Conservation (phyloP, 1,140 invertebrate species). For the Drosophila tsacasi region DNA sequence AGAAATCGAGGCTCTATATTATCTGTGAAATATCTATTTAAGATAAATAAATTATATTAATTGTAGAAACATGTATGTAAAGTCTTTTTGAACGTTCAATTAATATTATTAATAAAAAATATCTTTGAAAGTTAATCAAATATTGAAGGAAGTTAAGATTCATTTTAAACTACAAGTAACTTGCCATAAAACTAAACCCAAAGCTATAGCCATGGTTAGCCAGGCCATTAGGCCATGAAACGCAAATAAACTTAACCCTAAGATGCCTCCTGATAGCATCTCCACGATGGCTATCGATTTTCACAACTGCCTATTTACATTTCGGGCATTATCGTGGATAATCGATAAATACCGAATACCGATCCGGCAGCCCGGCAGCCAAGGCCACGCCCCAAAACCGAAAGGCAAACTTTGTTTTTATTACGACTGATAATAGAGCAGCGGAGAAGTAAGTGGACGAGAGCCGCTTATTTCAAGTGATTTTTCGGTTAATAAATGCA, state of each 20-base stretch:
- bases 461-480: slow-evolving; percentile 74
- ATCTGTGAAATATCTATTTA: background rate
- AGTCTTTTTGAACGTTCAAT: background rate
- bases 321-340: slow-evolving; percentile 17
- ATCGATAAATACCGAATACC: slow-evolving; percentile 32
- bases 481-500: slow-evolving; percentile 83
- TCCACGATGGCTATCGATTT: slow-evolving; percentile 2
- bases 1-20: background rate
- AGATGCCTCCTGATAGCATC: slow-evolving; percentile 22
- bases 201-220: background rate
- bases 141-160: background rate
- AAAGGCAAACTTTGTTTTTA: slow-evolving; percentile 53
- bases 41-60: too few relatives aligned
- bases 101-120: too few relatives aligned
- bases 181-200: background rate
- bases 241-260: slow-evolving; percentile 23
- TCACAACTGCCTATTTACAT: slow-evolving; percentile 34
- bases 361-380: slow-evolving; percentile 4
- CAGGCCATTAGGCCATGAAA: background rate
- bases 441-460: slow-evolving; percentile 15
- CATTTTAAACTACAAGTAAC: background rate
- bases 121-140: background rate
- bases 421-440: slow-evolving; percentile 76
- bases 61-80: background rate
- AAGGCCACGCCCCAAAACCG: slow-evolving; percentile 20